Conservation (phyloP, 2,888 invertebrate species). For the Horisme vitalbata region DNA sequence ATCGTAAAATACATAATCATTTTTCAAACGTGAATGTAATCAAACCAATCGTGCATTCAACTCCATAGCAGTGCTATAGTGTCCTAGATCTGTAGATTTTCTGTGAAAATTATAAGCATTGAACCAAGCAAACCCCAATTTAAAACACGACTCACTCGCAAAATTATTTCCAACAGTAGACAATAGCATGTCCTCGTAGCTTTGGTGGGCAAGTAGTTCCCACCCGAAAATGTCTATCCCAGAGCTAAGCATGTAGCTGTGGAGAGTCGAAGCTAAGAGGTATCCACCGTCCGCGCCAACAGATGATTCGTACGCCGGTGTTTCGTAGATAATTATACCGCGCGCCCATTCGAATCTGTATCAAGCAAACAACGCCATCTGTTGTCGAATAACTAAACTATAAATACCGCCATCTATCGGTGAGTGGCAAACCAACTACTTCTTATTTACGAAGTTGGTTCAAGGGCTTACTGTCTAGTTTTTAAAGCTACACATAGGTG, state of each 20-base stretch:
- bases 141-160: conserved; percentile 76
- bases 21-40: too few relatives aligned
- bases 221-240: conserved; percentile 56
- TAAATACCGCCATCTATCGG: conserved; percentile 35
- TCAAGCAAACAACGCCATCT: conserved; percentile 49
- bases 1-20: too few relatives aligned
- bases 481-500: conserved; percentile 28
- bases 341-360: conserved; percentile 88
- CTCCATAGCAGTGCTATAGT: too few relatives aligned
- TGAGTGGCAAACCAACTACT: conserved; percentile 24
- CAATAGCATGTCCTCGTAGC: conserved; percentile 74
- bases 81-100: too few relatives aligned
- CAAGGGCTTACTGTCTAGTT: neutral
- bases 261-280: conserved; percentile 88
- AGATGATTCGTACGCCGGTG: conserved; percentile 85
- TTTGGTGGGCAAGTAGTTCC: conserved; percentile 59
- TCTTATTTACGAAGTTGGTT: neutral
- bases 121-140: conserved; percentile 21
- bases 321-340: conserved; percentile 89
- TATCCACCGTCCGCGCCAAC: conserved; percentile 90
- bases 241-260: conserved; percentile 77
- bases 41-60: too few relatives aligned
- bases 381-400: conserved; percentile 36
- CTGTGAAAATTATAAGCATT: neutral
- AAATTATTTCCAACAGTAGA: conserved; percentile 77